Evolutionary conservation across 2,113 vertebrate species (phyloP), one percentile per base, ranked within the genome.

Genomic region (Loxodonta africana): DNA sequence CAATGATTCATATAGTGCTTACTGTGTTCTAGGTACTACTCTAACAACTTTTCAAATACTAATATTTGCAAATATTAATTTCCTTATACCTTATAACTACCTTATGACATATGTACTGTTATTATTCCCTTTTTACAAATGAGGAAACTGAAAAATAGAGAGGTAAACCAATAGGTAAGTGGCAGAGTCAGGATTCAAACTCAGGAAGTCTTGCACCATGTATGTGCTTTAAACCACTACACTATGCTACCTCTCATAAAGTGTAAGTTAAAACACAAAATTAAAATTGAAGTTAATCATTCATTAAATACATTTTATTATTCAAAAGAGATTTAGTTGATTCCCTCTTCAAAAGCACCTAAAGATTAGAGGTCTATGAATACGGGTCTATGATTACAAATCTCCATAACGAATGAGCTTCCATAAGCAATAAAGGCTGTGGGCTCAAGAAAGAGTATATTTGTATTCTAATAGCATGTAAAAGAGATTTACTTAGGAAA

Each of bases 401-500:
- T 25, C 10, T 41, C 33, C 81, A 62, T 53, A 62, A 83, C 21
- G n/a, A 83, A 83, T 60, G 63, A 65, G 63, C 63, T 60, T 26
- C 53, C 81, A 62, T 53, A 62, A 37, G 53, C 15, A 60, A 83
- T 83, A 77, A 88, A 83, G 33, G 82, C 4, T 76, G 5, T 81
- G 15, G 74, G 48, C 48, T 92, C 33, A 91, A 46, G 30, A 95
- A 87, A 71, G 2, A 81, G 11, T 80, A 82, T 63, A 83, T 91
- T 89, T 37, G 74, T 90, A 88, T 48, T 96, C 23, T 44, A 76
- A 87, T 26, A 83, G 4, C 30, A 12, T 37, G n/a, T 18, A 91
- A 87, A 41, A 63, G 26, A 91, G 53, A 83, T 73, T 83, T 63
- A 93, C 28, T 88, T 73, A 73, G 78, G 51, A 91, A 92, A 96